These are phyloP conservation scores for Nasonia longicornis DNA, from an alignment of 1,140 invertebrate species.

Conservation along the genomic window DNA sequence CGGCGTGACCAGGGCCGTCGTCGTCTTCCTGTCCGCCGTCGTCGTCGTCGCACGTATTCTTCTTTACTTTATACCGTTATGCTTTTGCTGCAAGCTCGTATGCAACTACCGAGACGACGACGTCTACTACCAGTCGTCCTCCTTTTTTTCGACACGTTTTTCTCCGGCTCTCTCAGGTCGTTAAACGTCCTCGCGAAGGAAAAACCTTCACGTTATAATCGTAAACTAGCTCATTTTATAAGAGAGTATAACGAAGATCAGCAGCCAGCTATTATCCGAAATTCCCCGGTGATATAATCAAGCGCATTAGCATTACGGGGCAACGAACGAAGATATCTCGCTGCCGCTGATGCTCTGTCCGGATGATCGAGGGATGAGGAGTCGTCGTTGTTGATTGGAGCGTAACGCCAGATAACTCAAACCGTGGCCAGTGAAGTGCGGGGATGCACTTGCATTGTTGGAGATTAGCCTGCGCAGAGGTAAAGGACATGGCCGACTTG, in stretches of 20 bases:
- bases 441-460: slow-evolving; percentile 61
- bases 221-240: background rate
- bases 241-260: background rate
- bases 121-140: background rate
- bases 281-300: slow-evolving; percentile 5
- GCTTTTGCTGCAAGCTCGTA: slow-evolving; percentile 11
- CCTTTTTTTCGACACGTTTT: background rate
- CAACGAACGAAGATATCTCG: slow-evolving; percentile 31
- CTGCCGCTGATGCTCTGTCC: slow-evolving; percentile 26
- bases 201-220: background rate
- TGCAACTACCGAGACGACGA: background rate
- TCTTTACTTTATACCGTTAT: slow-evolving; percentile 25
- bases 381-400: slow-evolving; percentile 65
- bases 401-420: slow-evolving; percentile 66
- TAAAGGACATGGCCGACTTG: slow-evolving; percentile 57
- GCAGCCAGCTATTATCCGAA: background rate
- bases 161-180: background rate
- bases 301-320: background rate
- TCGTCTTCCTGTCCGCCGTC: background rate
- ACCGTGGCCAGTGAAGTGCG: slow-evolving; percentile 58
- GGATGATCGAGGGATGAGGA: slow-evolving; percentile 32
- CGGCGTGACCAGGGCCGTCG: slow-evolving; percentile 38
- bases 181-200: background rate
- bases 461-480: slow-evolving; percentile 54
- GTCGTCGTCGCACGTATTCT: slow-evolving; percentile 8